A percentile compares a stretch with the other conserved stretches of the same genome.
These are phyloP conservation scores for Tribolium freemani DNA, from an alignment of 2,888 invertebrate genomes.

Conservation along the genomic window DNA sequence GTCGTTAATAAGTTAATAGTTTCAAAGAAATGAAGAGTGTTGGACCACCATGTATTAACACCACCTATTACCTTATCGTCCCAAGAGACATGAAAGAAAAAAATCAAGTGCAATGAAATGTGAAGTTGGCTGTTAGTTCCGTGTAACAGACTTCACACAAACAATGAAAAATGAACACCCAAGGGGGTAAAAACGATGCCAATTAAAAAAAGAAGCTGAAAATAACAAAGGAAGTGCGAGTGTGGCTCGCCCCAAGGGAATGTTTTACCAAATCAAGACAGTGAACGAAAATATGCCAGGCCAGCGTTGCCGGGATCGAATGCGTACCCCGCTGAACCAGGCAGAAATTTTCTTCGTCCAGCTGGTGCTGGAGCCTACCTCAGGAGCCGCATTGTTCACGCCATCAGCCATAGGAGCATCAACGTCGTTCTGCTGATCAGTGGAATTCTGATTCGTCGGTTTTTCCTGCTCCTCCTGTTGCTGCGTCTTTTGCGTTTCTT, in stretches of 20 bases:
- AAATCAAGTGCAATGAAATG: not conserved
- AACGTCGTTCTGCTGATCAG: constrained; percentile 62
- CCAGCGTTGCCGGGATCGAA: constrained; percentile 61
- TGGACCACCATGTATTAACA: too few species aligned
- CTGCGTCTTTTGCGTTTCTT: constrained; percentile 59
- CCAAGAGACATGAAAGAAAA: not conserved
- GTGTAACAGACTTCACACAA: constrained; percentile 1
- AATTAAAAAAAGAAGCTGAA: constrained; percentile 47
- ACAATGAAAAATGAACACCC: constrained; percentile 12
- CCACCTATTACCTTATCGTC: too few species aligned
- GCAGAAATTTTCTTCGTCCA: constrained; percentile 69
- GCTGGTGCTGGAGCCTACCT: constrained; percentile 68
- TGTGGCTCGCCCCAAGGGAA: not conserved
- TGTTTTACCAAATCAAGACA: constrained; percentile 39
- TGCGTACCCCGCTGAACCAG: constrained; percentile 70
- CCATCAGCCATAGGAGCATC: constrained; percentile 65
- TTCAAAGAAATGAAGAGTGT: too few species aligned
- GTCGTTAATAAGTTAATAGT: too few species aligned
- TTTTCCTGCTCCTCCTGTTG: constrained; percentile 66
- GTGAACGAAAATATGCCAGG: constrained; percentile 57
- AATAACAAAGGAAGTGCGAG: constrained; percentile 47
- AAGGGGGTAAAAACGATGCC: not conserved
- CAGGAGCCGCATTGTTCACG: constrained; percentile 62
- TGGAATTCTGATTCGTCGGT: constrained; percentile 66
- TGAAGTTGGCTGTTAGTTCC: not conserved